Percentiles rank a stretch among this genome's conserved stretches.
These are phyloP conservation scores for Tichodroma muraria DNA, from an alignment of 2,113 vertebrate genomes.

Conservation along the genomic window DNA sequence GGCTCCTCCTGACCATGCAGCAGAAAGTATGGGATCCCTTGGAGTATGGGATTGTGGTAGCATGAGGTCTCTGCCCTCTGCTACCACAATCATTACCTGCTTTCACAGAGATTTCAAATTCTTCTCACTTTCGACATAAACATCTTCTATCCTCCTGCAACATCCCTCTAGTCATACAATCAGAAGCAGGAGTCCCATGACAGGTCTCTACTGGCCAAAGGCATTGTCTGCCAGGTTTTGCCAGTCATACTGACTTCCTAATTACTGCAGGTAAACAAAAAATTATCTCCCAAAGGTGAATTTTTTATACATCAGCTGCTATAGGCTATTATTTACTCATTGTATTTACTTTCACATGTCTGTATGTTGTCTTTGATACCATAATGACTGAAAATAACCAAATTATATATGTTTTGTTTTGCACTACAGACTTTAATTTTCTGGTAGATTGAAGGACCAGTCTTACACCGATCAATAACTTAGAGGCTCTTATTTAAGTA, in stretches of 20 bases:
- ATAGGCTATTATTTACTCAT: neutral
- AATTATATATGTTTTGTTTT: neutral
- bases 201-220: neutral
- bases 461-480: constrained; percentile 5
- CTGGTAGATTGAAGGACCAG: neutral
- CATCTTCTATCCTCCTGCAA: neutral
- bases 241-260: neutral
- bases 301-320: neutral
- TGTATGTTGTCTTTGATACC: neutral
- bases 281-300: neutral
- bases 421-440: neutral
- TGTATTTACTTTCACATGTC: neutral
- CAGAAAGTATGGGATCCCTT: neutral
- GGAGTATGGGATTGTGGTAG: too few species aligned
- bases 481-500: neutral
- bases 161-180: neutral
- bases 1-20: neutral
- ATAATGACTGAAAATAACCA: neutral
- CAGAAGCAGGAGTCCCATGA: neutral
- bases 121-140: neutral
- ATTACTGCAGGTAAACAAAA: neutral
- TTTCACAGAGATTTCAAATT: neutral
- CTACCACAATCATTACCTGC: neutral
- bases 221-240: neutral
- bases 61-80: neutral